Conservation (phyloP, 2,113 vertebrate genomes). For the Dendrocopos noguchii region DNA sequence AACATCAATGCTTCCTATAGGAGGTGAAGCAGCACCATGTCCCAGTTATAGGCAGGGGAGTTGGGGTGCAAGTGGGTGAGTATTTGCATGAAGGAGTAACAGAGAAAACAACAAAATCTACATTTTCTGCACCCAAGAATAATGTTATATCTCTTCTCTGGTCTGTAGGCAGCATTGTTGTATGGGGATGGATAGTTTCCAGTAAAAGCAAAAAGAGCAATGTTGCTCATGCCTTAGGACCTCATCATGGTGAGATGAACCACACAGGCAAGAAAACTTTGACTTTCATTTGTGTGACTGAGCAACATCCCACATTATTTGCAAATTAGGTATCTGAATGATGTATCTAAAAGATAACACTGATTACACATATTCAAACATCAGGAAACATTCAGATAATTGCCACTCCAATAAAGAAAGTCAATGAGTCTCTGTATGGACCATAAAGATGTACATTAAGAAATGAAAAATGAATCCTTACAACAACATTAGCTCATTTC, state of each 20-base stretch:
- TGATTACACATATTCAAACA: background rate
- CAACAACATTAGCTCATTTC: slow-evolving; percentile 4
- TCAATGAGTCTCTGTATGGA: background rate
- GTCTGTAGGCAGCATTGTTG: background rate
- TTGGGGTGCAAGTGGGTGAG: background rate
- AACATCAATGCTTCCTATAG: background rate
- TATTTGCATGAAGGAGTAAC: background rate
- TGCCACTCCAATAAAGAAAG: background rate
- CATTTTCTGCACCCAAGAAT: background rate
- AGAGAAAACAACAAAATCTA: background rate
- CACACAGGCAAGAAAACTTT: background rate
- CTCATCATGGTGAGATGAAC: background rate
- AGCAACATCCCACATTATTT: slow-evolving; percentile 1
- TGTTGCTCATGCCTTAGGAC: background rate
- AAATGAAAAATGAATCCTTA: background rate
- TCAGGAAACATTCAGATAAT: slow-evolving; percentile 8
- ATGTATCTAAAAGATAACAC: background rate
- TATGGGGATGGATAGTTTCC: background rate
- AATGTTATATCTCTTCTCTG: background rate
- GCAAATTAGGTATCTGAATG: background rate
- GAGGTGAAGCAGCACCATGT: fast-evolving
- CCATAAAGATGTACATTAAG: background rate
- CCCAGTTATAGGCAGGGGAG: background rate
- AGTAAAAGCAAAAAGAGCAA: background rate
- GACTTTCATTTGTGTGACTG: background rate